These are phyloP conservation scores for Drosophila simulans DNA, from an alignment of 1,140 invertebrate genomes.

Conservation along the genomic window DNA sequence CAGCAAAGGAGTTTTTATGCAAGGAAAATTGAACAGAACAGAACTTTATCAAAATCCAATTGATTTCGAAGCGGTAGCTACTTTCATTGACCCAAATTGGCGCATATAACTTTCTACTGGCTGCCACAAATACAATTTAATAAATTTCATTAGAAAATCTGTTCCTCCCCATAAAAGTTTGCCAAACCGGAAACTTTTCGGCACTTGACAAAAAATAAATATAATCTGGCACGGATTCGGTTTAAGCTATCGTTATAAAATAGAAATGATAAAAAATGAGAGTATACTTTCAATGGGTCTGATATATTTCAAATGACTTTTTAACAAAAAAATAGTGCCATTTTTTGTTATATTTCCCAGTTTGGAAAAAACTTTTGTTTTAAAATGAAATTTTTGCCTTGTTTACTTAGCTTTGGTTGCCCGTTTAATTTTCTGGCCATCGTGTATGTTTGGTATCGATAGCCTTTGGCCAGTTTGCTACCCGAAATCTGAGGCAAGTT, in stretches of 20 bases:
- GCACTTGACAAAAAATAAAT: slow-evolving; percentile 50
- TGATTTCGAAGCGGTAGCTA: slow-evolving; percentile 64
- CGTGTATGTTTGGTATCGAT: slow-evolving; percentile 35
- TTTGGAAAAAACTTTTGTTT: slow-evolving; percentile 56
- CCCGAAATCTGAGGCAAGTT: slow-evolving; percentile 53
- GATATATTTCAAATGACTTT: not conserved
- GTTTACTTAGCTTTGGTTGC: slow-evolving; percentile 38
- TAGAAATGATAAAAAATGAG: not conserved
- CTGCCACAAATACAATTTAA: slow-evolving; percentile 69
- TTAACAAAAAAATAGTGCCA: too few relatives aligned
- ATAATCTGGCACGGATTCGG: slow-evolving; percentile 47
- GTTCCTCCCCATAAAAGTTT: slow-evolving; percentile 38
- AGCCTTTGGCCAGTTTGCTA: slow-evolving; percentile 33
- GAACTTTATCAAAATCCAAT: slow-evolving; percentile 79
- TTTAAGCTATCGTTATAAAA: not conserved
- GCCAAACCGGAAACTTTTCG: slow-evolving; percentile 44
- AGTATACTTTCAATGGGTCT: not conserved
- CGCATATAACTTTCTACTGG: slow-evolving; percentile 64
- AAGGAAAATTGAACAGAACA: not conserved
- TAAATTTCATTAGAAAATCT: slow-evolving; percentile 70
- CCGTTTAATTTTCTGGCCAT: slow-evolving; percentile 62
- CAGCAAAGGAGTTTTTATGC: slow-evolving; percentile 4
- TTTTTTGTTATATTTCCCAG: slow-evolving; percentile 44
- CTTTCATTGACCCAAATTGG: slow-evolving; percentile 80
- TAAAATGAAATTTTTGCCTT: slow-evolving; percentile 47